Base-by-base conservation (phyloP, 2,888 invertebrate genomes). In the Pandemis corylana region DNA sequence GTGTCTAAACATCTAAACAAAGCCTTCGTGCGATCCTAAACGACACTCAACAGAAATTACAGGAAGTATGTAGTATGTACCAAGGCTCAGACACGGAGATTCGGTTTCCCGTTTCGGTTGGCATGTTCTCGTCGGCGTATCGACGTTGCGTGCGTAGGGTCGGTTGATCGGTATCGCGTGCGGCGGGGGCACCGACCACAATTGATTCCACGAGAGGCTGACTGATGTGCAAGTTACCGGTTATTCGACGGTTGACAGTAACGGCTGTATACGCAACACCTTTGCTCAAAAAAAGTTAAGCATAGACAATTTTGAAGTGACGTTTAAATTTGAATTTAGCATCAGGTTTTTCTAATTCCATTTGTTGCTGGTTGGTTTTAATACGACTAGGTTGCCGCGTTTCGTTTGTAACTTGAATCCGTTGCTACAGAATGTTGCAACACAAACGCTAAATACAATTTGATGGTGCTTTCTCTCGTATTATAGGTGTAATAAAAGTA, bases 161-260 rank as follows among this genome's bases (percentile, higher is more conserved):
- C 86, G 78, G 84, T 83, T 88, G 92, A 92, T 92, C 89, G 91
- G 91, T 85, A 87, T 94, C 89, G 94, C 94, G 93, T 94, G 94
- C 83, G 82, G 78, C 82, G 89, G 85, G 90, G 89, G 86, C 90
- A 88, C 85, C 90, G 90, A 87, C 89, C 90, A 89, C 91, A 90
- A 89, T 92, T 92, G 91, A 92, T 91, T 91, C 90, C 82, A 85
- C 83, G 79, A 82, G 84, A 83, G 82, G 81, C 83, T 80, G 82
- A 80, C 77, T 67, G 70, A 70, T 70, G 70, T 70, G 53, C 74
- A 70, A 75, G 70, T 75, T 65, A 69, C 73, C 73, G 70, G 74
- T 68, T 75, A 64, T 67, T 70, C 70, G 70, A 69, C 62, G 53
- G 66, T 75, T 75, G 74, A 75, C 74, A 75, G 61, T 62, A 66